Percentiles rank a stretch among this genome's conserved stretches.
Evolutionary conservation across 1,140 invertebrate genomes (phyloP).

Genomic region (Drosophila insularis): DNA sequence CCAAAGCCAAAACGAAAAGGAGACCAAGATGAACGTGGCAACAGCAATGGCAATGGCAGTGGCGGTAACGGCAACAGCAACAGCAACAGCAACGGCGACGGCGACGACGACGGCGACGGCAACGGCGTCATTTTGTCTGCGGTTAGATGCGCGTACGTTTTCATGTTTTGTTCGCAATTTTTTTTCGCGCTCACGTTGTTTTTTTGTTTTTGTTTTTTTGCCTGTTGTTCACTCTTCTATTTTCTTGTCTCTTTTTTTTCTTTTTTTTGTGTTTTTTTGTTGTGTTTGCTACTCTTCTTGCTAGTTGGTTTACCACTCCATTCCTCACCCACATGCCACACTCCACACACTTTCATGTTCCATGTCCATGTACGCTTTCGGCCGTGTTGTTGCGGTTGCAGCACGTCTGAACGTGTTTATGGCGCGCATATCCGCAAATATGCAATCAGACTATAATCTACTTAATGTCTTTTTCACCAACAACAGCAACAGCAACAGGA

Average conservation of each 20-base stretch:
- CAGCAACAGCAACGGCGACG: neutral
- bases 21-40: conserved; percentile 17
- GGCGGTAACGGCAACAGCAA: conserved; percentile 23
- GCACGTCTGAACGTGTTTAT: conserved; percentile 80
- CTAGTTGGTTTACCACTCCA: conserved; percentile 10
- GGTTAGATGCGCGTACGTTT: conserved; percentile 77
- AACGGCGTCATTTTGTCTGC: conserved; percentile 74
- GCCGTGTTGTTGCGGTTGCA: conserved; percentile 75
- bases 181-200: conserved; percentile 35
- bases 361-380: conserved; percentile 47
- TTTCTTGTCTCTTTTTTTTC: neutral
- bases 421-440: conserved; percentile 80
- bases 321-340: neutral
- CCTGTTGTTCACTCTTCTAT: neutral
- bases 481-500: conserved; percentile 13
- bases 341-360: neutral
- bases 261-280: conserved; percentile 4
- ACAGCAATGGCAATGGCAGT: neutral
- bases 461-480: conserved; percentile 76
- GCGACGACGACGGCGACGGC: neutral
- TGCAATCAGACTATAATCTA: conserved; percentile 81
- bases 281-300: conserved; percentile 10
- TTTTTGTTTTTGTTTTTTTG: no score
- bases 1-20: conserved; percentile 34
- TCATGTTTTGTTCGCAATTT: conserved; percentile 51